Percentiles rank a stretch among this genome's conserved stretches.
phyloP scores from a whole-genome alignment of 2,888 invertebrate genomes.

The Thera obeliscata region DNA sequence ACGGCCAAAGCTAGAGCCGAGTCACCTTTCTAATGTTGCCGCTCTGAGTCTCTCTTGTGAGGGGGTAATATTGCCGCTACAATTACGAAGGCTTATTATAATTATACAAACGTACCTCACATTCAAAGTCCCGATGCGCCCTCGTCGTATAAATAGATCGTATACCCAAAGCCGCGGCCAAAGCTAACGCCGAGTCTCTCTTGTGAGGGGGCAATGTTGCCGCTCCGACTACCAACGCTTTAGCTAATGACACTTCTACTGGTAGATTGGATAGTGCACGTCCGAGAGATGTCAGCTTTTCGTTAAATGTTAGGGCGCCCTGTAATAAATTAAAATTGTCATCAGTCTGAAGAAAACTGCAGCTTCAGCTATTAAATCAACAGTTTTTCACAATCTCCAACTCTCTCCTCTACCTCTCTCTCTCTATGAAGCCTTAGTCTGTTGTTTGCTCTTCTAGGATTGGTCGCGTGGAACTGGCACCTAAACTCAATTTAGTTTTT shows the following conservation, averaged over 20 bases:
- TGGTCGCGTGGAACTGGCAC: no score
- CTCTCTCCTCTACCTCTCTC: no score
- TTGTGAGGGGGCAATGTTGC: conserved; percentile 93
- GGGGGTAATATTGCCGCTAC: no score
- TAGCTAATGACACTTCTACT: conserved; percentile 97
- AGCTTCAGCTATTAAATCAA: no score
- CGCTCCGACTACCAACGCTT: conserved; percentile 96
- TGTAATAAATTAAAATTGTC: conserved; percentile 53
- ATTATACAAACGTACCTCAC: conserved; percentile 83
- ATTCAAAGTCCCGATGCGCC: conserved; percentile 93
- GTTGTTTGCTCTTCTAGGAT: no score
- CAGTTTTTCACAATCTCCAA: no score
- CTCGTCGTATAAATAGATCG: conserved; percentile 96
- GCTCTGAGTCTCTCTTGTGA: conserved; percentile 85
- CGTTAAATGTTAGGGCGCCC: conserved; percentile 91
- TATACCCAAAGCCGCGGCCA: conserved; percentile 96
- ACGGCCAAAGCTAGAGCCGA: conserved; percentile 95
- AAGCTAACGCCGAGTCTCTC: conserved; percentile 89
- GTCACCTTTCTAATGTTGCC: conserved; percentile 88
- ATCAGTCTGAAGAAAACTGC: conserved; percentile 24
- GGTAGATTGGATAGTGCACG: conserved; percentile 94
- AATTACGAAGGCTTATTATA: no score
- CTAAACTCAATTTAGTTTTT: no score
- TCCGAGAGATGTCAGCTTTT: conserved; percentile 94
- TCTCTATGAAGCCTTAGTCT: no score